These are phyloP conservation scores for Promerops cafer DNA, from an alignment of 2,113 vertebrate species.

Conservation along the genomic window DNA sequence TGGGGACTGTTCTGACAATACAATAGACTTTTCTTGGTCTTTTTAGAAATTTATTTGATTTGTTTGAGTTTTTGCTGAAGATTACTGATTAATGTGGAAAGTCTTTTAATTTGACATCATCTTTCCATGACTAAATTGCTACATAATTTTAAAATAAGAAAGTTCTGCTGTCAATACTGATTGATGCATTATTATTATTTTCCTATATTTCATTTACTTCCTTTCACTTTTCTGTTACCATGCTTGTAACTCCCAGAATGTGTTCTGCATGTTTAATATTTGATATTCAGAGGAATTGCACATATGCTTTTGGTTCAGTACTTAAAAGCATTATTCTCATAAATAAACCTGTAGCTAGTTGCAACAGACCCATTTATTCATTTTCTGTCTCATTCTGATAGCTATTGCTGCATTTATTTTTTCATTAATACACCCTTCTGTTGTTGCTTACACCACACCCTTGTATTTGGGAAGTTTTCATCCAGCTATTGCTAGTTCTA, in stretches of 20 bases:
- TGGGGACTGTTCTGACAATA: neutral
- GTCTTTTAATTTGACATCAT: neutral
- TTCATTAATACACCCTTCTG: neutral
- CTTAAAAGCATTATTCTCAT: neutral
- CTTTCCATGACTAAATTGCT: neutral
- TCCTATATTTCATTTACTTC: neutral
- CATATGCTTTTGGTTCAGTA: neutral
- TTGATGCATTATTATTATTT: neutral
- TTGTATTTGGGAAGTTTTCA: neutral
- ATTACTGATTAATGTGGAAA: neutral
- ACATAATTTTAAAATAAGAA: neutral
- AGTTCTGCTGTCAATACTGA: neutral
- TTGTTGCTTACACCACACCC: neutral
- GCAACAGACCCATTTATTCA: neutral
- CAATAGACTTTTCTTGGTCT: accelerated
- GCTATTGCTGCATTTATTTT: neutral
- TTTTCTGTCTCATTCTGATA: neutral
- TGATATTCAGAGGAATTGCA: neutral
- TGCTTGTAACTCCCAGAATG: neutral
- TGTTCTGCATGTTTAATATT: neutral
- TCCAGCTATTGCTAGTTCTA: neutral
- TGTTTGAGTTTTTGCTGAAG: neutral
- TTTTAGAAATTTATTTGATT: neutral
- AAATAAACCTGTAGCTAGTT: neutral
- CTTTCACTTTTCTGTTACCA: neutral